Percentiles rank a stretch among this genome's conserved stretches.
phyloP scores from a whole-genome alignment of 2,888 invertebrate genomes.

The Clunio marinus region DNA sequence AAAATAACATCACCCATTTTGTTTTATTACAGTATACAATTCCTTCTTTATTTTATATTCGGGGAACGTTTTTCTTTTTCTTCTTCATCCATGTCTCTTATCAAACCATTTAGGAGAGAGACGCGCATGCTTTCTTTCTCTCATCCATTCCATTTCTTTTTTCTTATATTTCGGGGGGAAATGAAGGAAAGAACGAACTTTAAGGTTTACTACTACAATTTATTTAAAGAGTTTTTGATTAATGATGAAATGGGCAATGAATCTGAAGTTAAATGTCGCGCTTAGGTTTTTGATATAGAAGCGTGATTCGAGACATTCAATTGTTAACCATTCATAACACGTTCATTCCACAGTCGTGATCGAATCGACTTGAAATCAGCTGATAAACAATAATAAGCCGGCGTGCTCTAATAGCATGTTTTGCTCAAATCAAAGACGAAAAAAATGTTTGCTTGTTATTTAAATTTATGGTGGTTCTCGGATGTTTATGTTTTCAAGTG shows the following conservation, averaged over 20 bases:
- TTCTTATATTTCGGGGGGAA: too few relatives aligned
- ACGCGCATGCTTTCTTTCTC: constrained; percentile 27
- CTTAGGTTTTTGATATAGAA: constrained; percentile 26
- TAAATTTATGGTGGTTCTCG: constrained; percentile 32
- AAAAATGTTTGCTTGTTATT: constrained; percentile 36
- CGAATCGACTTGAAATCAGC: constrained; percentile 37
- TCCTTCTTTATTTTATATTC: constrained; percentile 19
- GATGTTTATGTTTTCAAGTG: constrained; percentile 30
- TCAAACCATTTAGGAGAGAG: neutral
- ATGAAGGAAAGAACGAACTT: neutral
- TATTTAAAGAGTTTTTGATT: constrained; percentile 36
- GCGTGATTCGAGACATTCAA: constrained; percentile 37
- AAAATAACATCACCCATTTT: constrained; percentile 26
- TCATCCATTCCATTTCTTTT: too few relatives aligned
- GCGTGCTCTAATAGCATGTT: constrained; percentile 38
- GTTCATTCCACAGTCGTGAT: constrained; percentile 38
- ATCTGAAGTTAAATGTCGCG: constrained; percentile 37
- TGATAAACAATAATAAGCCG: constrained; percentile 39
- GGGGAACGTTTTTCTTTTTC: neutral
- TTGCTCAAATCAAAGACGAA: constrained; percentile 37
- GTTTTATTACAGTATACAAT: constrained; percentile 18
- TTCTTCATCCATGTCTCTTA: constrained; percentile 22
- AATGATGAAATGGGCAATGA: constrained; percentile 34
- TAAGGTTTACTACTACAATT: neutral
- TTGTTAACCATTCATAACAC: constrained; percentile 36